phyloP scores from a whole-genome alignment of 2,888 invertebrate species.

The Drosophila anceps region DNA sequence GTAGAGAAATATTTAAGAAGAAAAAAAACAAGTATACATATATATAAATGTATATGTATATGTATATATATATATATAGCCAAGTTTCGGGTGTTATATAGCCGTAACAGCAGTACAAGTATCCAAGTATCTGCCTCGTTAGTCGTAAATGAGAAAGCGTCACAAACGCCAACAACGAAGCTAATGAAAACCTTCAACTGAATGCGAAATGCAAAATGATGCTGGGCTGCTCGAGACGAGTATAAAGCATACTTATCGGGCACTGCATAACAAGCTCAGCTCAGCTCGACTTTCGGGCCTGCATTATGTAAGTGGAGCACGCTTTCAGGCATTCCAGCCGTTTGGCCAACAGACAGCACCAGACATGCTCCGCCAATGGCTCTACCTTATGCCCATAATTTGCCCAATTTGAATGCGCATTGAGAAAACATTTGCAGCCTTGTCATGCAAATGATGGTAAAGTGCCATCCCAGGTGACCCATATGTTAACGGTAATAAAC shows the following conservation, averaged over 20 bases:
- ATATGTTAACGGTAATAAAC: conserved; percentile 74
- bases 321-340: conserved; percentile 37
- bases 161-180: conserved; percentile 57
- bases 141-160: conserved; percentile 51
- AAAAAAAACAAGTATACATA: background rate
- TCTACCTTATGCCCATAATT: conserved; percentile 48
- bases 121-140: conserved; percentile 60
- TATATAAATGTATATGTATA: background rate
- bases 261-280: conserved; percentile 58
- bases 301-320: conserved; percentile 59
- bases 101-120: conserved; percentile 26
- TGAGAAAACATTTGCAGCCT: conserved; percentile 61
- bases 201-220: conserved; percentile 56
- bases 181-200: conserved; percentile 61
- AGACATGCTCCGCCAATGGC: conserved; percentile 16
- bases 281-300: conserved; percentile 23
- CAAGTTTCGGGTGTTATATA: conserved; percentile 56
- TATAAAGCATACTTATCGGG: conserved; percentile 28
- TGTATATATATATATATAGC: background rate
- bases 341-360: conserved; percentile 5
- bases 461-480: conserved; percentile 72
- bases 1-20: conserved; percentile 1
- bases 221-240: conserved; percentile 15
- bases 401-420: conserved; percentile 68
- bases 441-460: conserved; percentile 72